Base-by-base conservation (phyloP, 2,797 vertebrate species). In the Diplodus puntazzo region DNA sequence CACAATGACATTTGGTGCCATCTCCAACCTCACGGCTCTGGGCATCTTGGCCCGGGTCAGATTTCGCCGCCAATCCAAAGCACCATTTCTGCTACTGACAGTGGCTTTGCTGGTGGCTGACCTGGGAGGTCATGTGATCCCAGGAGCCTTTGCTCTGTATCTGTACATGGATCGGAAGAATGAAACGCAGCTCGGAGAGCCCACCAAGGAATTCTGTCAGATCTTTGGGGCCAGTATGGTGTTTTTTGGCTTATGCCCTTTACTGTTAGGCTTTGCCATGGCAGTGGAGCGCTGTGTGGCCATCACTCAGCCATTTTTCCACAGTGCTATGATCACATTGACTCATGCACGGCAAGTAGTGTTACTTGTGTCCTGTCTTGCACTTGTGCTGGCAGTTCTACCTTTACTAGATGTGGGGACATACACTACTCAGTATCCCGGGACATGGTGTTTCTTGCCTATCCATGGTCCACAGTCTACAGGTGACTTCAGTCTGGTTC, bases 361-460 rank as follows among this genome's bases (percentile, higher is more conserved):
- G 13, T 66, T 93, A 45, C 58, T 92, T 39, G 74, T 95, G 48
- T 80, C 73, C 27, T 46, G 67, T 43, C 13, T 89, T 27, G 90
- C 93, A 16, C 76, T 94, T 45, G 48, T 83, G 8, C 66, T 95
- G 2, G 95, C 94, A 11, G 45, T 84, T 46, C 85, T 95, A 48
- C 95, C 95, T 48, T 72, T 94, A 27, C 75, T 93, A 64, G 43
- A 55, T 0, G 69, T 93, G 8, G 94, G 93, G 27, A 83, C 63
- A 5, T 95, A 96, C 30, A 69, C 77, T 16, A 52, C 67, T 10
- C 95, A 96, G 54, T 85, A 55, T 60, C 93, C 94, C 0, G 87
- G 86, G 20, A 96, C 94, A 17, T 95, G 95, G 95, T 96, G 95
- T 78, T 96, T 96, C 83, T 88, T 95, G 62, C 82, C 73, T 6